phyloP scores from a whole-genome alignment of 2,113 vertebrate genomes.

The Sorex araneus region DNA sequence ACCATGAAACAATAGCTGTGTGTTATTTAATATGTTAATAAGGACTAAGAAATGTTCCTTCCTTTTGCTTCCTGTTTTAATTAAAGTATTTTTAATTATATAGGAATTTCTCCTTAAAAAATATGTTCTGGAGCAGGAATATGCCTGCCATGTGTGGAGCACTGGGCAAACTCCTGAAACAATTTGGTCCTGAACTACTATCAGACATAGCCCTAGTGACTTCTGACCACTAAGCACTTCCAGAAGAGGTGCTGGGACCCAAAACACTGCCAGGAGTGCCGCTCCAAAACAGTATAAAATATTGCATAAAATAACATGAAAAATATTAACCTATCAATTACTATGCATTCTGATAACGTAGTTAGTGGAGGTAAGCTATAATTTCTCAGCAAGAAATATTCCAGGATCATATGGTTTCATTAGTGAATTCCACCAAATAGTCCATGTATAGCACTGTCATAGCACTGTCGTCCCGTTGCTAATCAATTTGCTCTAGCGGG shows the following conservation, averaged over 20 bases:
- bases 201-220: too few species aligned
- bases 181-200: too few species aligned
- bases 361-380: slow-evolving; percentile 18
- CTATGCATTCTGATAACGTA: slow-evolving; percentile 22
- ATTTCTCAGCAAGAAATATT: neutral
- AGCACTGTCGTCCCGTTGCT: too few species aligned
- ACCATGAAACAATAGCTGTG: neutral
- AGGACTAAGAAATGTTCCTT: neutral
- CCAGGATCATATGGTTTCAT: neutral
- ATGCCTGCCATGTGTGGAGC: too few species aligned
- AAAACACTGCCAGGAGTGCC: too few species aligned
- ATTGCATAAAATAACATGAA: neutral
- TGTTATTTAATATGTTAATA: neutral
- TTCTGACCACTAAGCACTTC: too few species aligned
- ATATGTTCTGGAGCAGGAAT: too few species aligned
- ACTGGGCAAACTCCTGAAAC: too few species aligned
- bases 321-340: slow-evolving; percentile 26
- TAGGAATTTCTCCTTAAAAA: neutral
- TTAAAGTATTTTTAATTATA: slow-evolving; percentile 35
- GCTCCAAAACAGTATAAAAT: too few species aligned
- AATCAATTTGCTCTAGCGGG: too few species aligned
- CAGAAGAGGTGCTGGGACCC: too few species aligned
- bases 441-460: too few species aligned
- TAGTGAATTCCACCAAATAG: neutral
- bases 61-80: neutral